Evolutionary conservation across 2,888 invertebrate genomes (phyloP), one percentile per base, ranked within the genome.

Genomic region (Ctenicera cuprea): DNA sequence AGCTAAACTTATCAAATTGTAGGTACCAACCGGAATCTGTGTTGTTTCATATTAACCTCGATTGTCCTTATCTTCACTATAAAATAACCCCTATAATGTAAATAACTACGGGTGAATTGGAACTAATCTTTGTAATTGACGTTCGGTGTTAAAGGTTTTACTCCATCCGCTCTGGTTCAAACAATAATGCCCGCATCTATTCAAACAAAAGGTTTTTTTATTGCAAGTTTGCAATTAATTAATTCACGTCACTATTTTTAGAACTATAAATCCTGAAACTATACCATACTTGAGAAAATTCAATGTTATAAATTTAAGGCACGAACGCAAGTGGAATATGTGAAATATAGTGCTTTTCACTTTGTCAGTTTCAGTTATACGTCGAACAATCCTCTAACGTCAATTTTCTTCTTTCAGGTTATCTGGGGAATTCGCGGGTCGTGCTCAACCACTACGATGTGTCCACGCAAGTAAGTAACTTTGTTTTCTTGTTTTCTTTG

Each of bases 371-470:
- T 20, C 18, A 33, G 12, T 16, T 57, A 16, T 9, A 52, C 3
- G 30, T 20, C 9, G 26, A 5, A 22, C 20, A 20, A 61, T 37
- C 59, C 57, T 38, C 22, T 72, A 62, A 66, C 30, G 20, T 48
- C 18, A 52, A 61, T 59, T 69, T 54, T 52, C 54, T 73, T 74
- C 62, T 79, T 82, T 62, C 81, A 84, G 87, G 86, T 72, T 86
- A 86, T 77, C 81, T 86, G 69, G 86, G 86, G 71, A 86, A 85
- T 63, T 86, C 85, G 8, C 78, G 87, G 74, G 83, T 86, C 45
- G 84, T 86, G 41, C 82, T 86, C 48, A 86, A 86, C 78, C 86
- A 86, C 82, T 86, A 84, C 77, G 87, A 87, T 79, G 87, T 85
- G 22, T 86, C 87, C 26, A 87, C 87, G 48, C 87, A 87, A 83